These are phyloP conservation scores for Galeruca laticollis DNA, from an alignment of 2,888 invertebrate species.

Conservation along the genomic window DNA sequence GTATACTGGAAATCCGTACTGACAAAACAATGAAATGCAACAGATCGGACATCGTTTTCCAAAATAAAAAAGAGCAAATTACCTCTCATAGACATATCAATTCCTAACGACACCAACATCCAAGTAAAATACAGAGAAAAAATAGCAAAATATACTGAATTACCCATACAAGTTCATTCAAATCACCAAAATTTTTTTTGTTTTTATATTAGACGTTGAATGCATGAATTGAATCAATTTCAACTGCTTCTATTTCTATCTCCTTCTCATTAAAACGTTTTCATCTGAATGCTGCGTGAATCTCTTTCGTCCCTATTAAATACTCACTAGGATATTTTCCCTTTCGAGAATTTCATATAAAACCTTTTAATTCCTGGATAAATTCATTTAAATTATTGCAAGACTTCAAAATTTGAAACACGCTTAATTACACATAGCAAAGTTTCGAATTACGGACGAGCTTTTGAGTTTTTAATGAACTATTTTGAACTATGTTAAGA, in stretches of 20 bases:
- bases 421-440: slow-evolving; percentile 41
- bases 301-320: background rate
- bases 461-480: slow-evolving; percentile 50
- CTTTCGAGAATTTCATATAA: background rate
- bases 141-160: too few relatives aligned
- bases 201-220: background rate
- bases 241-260: background rate
- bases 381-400: slow-evolving; percentile 47
- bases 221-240: background rate
- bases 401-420: slow-evolving; percentile 41
- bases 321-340: too few relatives aligned
- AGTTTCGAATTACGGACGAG: slow-evolving; percentile 39
- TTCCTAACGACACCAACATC: too few relatives aligned
- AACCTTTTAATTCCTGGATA: slow-evolving; percentile 44
- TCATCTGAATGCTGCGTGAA: background rate
- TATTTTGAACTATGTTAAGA: slow-evolving; percentile 46
- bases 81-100: too few relatives aligned
- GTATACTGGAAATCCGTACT: too few relatives aligned
- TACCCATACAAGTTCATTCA: too few relatives aligned
- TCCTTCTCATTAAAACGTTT: background rate
- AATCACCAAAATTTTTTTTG: too few relatives aligned
- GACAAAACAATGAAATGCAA: too few relatives aligned
- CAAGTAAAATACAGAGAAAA: too few relatives aligned
- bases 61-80: too few relatives aligned
- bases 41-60: too few relatives aligned